Base-by-base conservation (phyloP, 2,888 invertebrate species). In the Brenthis daphne region DNA sequence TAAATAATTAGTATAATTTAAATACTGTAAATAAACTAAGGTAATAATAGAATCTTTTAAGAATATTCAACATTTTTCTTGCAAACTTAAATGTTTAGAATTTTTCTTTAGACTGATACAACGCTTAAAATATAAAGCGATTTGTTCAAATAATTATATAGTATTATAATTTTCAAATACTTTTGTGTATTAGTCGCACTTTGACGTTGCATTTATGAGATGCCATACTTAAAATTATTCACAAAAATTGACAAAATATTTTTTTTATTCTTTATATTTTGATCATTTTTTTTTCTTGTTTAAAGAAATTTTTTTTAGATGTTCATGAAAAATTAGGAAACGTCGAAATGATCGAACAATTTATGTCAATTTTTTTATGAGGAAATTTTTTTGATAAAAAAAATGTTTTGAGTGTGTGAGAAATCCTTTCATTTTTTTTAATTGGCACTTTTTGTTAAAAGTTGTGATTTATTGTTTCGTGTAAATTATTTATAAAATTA, bases 201-300 rank as follows among this genome's bases (percentile, higher is more conserved):
- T 51, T 47, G 50, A 68, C 56, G 60, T 69, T 69, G 69, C 66
- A 66, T 69, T 69, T 69, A 66, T 58, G 51, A 43, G 61, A 69
- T 66, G 69, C 65, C 69, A 69, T 66, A 65, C 2, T 55, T 57
- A 11, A 43, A 16, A 16, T 14, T 54, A 20, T 24, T 54, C 11
- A 58, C 14, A 13, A 13, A 47, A 60, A 47, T 53, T 53, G n/a
- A 13, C 43, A 37, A 43, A 54, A 5, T 8, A 48, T 6, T 29
- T 14, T 29, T 24, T 11, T 12, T 20, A 20, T 6, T 60, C 29
- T 29, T 29, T 29, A 29, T 29, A 29, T 29, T 29, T 29, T 29
- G 29, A 29, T 29, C 4, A 37, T 37, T 37, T 37, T 37, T 37
- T 37, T 37, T 6, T 37, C 6, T 37, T 37, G 6, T 37, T 37